Evolutionary conservation across 2,888 invertebrate species (phyloP).

Genomic region (Andrena trimmerana): DNA sequence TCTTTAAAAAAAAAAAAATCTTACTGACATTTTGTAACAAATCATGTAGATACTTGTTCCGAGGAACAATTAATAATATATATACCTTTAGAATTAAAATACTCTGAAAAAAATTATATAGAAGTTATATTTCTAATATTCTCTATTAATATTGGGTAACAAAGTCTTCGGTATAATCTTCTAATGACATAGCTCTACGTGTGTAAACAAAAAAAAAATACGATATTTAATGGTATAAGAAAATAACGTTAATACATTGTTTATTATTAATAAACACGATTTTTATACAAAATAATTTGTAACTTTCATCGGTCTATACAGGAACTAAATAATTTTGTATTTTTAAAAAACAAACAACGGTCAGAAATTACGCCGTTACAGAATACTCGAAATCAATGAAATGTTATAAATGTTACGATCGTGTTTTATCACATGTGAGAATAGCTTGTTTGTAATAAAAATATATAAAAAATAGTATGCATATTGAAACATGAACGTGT

Average conservation of each 20-base stretch:
- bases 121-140: slow-evolving; percentile 18
- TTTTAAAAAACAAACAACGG: background rate
- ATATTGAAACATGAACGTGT: slow-evolving; percentile 22
- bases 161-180: background rate
- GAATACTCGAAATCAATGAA: slow-evolving; percentile 16
- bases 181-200: background rate
- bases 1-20: slow-evolving; percentile 2
- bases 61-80: background rate
- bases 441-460: slow-evolving; percentile 33
- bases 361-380: slow-evolving; percentile 2
- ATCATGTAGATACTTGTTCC: slow-evolving; percentile 2
- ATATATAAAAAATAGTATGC: slow-evolving; percentile 32
- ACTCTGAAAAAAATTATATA: background rate
- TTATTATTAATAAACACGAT: slow-evolving; percentile 32
- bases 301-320: slow-evolving; percentile 1
- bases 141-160: background rate
- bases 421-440: slow-evolving; percentile 17
- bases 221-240: background rate
- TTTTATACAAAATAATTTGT: slow-evolving; percentile 32
- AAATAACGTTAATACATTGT: slow-evolving; percentile 12
- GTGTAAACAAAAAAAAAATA: slow-evolving; percentile 19
- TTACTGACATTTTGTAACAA: slow-evolving; percentile 15
- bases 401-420: slow-evolving; percentile 1
- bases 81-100: background rate
- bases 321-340: background rate